A percentile compares a stretch with the other conserved stretches of the same genome.
These are phyloP conservation scores for Oryzias javanicus DNA, from an alignment of 2,113 vertebrate species.

Conservation along the genomic window DNA sequence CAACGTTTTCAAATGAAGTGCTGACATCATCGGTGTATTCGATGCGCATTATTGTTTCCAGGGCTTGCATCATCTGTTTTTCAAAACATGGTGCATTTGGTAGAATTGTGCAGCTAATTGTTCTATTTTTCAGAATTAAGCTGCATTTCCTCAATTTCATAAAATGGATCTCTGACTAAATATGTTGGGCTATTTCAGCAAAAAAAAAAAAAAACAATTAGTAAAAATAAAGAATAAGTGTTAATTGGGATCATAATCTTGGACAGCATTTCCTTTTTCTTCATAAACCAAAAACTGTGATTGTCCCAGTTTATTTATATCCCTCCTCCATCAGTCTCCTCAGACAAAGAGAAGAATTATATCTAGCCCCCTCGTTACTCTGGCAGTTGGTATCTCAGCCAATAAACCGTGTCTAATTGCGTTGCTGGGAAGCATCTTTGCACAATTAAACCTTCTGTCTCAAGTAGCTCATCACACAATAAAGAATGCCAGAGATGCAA, in stretches of 20 bases:
- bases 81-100: constrained; percentile 44
- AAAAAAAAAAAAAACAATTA: background rate
- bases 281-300: constrained; percentile 13
- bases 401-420: constrained; percentile 47
- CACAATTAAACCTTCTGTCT: constrained; percentile 32
- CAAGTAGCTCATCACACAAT: constrained; percentile 35
- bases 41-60: constrained; percentile 41
- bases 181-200: background rate
- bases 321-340: background rate
- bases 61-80: constrained; percentile 57
- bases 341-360: constrained; percentile 11
- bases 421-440: constrained; percentile 27
- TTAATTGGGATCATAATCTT: constrained; percentile 1
- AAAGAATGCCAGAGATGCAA: constrained; percentile 23
- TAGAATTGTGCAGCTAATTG: constrained; percentile 32
- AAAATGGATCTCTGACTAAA: background rate
- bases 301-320: constrained; percentile 3
- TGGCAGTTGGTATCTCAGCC: constrained; percentile 36
- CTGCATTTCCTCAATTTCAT: constrained; percentile 22
- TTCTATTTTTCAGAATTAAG: constrained; percentile 39
- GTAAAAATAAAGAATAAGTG: background rate
- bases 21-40: constrained; percentile 52
- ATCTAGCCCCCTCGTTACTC: constrained; percentile 45
- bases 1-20: constrained; percentile 15
- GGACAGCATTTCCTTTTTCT: constrained; percentile 9